Conservation (phyloP, 1,140 invertebrate species). For the Oscheius sp. region DNA sequence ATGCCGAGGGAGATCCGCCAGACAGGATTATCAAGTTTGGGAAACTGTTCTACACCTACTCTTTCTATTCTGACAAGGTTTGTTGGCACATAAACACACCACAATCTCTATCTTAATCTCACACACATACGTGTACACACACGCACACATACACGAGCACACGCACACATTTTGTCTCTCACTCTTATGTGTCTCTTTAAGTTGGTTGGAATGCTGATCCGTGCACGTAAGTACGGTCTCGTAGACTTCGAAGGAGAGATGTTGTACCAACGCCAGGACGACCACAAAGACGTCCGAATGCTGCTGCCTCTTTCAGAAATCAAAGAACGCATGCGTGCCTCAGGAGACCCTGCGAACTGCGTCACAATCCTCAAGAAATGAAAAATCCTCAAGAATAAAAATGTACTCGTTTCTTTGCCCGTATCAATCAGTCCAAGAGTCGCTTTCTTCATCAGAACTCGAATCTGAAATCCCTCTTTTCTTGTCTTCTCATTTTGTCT, state of each 20-base stretch:
- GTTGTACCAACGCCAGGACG: conserved; percentile 72
- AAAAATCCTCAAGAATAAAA: not conserved
- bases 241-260: conserved; percentile 90
- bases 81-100: too few relatives aligned
- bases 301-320: conserved; percentile 33
- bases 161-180: conserved; percentile 8
- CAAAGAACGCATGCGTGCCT: conserved; percentile 16
- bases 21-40: conserved; percentile 68
- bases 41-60: conserved; percentile 41
- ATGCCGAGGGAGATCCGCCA: conserved; percentile 71
- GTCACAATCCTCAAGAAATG: conserved; percentile 16
- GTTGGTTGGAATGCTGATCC: conserved; percentile 81
- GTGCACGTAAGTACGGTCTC: conserved; percentile 84
- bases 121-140: too few relatives aligned
- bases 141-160: too few relatives aligned
- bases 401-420: not conserved
- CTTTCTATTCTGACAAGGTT: conserved; percentile 40
- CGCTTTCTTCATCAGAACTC: not conserved
- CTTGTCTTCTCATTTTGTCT: not conserved
- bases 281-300: conserved; percentile 39
- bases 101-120: too few relatives aligned
- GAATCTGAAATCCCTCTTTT: not conserved
- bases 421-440: not conserved
- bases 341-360: conserved; percentile 39
- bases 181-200: conserved; percentile 17